Evolutionary conservation across 2,888 invertebrate genomes (phyloP).

Genomic region (Fragum whitleyi): DNA sequence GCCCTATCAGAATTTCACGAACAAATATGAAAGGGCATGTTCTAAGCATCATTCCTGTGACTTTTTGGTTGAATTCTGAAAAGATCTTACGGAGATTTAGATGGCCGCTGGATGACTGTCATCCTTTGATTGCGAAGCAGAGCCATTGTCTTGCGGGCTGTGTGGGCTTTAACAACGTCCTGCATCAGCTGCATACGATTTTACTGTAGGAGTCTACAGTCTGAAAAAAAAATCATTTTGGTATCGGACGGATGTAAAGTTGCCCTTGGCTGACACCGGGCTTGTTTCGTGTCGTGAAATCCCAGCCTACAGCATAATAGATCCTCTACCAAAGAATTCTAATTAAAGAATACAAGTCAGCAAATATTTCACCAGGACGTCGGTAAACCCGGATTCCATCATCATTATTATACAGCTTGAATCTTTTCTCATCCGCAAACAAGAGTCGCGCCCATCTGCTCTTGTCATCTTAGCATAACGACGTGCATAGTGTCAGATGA

Average conservation of each 20-base stretch:
- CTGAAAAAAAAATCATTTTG: conserved; percentile 26
- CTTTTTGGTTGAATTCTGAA: too few relatives aligned
- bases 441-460: conserved; percentile 33
- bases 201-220: conserved; percentile 13
- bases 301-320: conserved; percentile 29
- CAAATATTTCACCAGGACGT: conserved; percentile 13
- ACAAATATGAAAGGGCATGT: too few relatives aligned
- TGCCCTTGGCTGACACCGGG: conserved; percentile 11
- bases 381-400: conserved; percentile 15
- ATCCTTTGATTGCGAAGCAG: neutral
- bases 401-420: conserved; percentile 15
- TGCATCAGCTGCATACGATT: neutral
- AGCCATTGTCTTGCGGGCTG: neutral
- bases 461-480: neutral
- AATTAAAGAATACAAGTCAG: neutral
- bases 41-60: too few relatives aligned
- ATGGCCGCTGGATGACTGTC: conserved; percentile 3
- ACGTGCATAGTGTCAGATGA: too few relatives aligned
- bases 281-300: conserved; percentile 30
- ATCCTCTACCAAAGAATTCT: neutral
- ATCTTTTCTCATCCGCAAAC: conserved; percentile 24
- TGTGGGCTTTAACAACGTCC: conserved; percentile 1
- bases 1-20: too few relatives aligned
- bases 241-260: conserved; percentile 27
- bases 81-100: conserved; percentile 24